Conservation (phyloP, 2,797 vertebrate genomes). For the Pipistrellus pipistrellus region DNA sequence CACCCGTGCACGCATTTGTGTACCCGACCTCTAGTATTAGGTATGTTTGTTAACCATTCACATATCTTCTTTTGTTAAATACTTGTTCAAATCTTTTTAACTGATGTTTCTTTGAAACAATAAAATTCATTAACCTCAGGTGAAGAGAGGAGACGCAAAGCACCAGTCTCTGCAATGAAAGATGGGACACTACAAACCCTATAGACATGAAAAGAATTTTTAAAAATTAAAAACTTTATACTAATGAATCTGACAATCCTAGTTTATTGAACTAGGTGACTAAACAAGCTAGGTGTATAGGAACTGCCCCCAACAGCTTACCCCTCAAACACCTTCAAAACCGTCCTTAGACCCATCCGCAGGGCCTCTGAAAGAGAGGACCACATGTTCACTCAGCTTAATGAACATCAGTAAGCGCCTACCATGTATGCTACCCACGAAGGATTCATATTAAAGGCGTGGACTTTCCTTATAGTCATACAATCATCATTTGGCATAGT, state of each 20-base stretch:
- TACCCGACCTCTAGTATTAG: neutral
- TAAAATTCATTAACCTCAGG: neutral
- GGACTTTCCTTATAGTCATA: neutral
- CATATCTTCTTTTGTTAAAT: neutral
- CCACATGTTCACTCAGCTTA: neutral
- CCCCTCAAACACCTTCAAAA: neutral
- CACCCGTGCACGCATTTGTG: no score
- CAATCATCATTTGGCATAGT: neutral
- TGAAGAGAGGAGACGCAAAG: neutral
- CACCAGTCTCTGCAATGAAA: neutral
- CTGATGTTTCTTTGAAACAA: neutral
- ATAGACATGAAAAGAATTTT: neutral
- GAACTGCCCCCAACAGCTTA: slow-evolving; percentile 19
- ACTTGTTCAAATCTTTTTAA: neutral
- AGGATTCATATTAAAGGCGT: neutral
- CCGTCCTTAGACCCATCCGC: neutral
- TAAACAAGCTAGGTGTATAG: neutral
- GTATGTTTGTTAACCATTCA: neutral
- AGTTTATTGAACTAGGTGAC: neutral
- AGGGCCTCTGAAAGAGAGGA: neutral
- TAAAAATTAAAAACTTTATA: neutral
- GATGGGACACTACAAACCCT: neutral
- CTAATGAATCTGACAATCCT: neutral
- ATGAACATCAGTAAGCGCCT: neutral
- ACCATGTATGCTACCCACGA: neutral